phyloP scores from a whole-genome alignment of 2,888 invertebrate species.

The Dryobotodes eremita region DNA sequence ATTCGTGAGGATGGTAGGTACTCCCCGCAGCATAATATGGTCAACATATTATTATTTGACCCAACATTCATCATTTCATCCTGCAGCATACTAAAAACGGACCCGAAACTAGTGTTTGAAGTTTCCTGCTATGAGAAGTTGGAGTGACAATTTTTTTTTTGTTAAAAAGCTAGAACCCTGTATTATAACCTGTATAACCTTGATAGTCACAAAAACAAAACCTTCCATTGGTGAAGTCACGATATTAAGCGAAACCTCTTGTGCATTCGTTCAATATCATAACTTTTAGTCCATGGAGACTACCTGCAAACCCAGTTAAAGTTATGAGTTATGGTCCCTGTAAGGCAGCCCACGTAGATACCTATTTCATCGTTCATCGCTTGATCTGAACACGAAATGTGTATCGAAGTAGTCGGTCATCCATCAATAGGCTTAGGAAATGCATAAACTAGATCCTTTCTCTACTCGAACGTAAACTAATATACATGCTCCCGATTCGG shows the following conservation, averaged over 20 bases:
- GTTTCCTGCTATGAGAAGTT: background rate
- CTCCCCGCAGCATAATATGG: background rate
- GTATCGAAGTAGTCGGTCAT: constrained; percentile 31
- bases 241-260: background rate
- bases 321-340: constrained; percentile 35
- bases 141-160: background rate
- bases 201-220: background rate
- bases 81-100: background rate
- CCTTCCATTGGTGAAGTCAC: background rate
- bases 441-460: constrained; percentile 39
- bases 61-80: background rate
- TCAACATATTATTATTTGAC: background rate
- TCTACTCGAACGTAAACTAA: constrained; percentile 30
- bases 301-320: constrained; percentile 5
- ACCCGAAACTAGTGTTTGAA: background rate
- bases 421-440: constrained; percentile 47
- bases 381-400: constrained; percentile 29
- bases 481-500: constrained; percentile 46
- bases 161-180: background rate
- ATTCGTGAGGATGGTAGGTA: too few species aligned
- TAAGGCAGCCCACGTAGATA: constrained; percentile 39
- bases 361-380: constrained; percentile 22
- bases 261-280: background rate
- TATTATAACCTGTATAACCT: background rate
- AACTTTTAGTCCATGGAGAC: background rate